Percentiles rank a stretch among this genome's conserved stretches.
These are phyloP conservation scores for Tenebrosternarchus preto DNA, from an alignment of 2,113 vertebrate species.

Conservation along the genomic window DNA sequence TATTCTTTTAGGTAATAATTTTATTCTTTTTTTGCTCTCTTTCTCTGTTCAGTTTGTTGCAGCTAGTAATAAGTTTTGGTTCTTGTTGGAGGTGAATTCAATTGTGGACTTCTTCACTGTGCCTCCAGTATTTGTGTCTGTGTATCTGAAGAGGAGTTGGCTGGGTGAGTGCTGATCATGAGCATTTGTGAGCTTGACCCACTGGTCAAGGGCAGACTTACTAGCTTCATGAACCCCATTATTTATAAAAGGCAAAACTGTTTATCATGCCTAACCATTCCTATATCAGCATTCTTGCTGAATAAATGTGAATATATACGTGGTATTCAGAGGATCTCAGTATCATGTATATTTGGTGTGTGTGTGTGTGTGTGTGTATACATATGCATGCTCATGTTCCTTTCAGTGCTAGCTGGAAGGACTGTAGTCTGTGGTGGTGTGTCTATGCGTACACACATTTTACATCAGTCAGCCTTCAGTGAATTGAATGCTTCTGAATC, in stretches of 20 bases:
- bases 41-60: constrained; percentile 85
- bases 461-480: too few relatives aligned
- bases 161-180: constrained; percentile 82
- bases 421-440: constrained; percentile 32
- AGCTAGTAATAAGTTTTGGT: constrained; percentile 98
- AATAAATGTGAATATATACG: too few relatives aligned
- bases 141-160: constrained; percentile 99
- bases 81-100: constrained; percentile 98
- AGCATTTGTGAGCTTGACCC: background rate
- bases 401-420: too few relatives aligned
- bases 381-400: too few relatives aligned
- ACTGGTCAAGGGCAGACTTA: too few relatives aligned
- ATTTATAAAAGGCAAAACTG: background rate
- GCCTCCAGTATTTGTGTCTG: constrained; percentile 96
- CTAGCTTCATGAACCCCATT: background rate
- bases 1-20: too few relatives aligned
- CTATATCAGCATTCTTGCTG: too few relatives aligned
- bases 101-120: constrained; percentile 99
- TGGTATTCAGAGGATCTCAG: background rate
- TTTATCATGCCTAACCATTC: too few relatives aligned
- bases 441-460: background rate
- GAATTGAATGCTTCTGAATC: too few relatives aligned
- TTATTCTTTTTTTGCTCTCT: too few relatives aligned
- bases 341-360: background rate
- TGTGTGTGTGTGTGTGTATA: too few relatives aligned